Percentiles rank a stretch among this genome's conserved stretches.
Conservation (phyloP, 2,797 vertebrate genomes). For the Scyliorhinus canicula region DNA sequence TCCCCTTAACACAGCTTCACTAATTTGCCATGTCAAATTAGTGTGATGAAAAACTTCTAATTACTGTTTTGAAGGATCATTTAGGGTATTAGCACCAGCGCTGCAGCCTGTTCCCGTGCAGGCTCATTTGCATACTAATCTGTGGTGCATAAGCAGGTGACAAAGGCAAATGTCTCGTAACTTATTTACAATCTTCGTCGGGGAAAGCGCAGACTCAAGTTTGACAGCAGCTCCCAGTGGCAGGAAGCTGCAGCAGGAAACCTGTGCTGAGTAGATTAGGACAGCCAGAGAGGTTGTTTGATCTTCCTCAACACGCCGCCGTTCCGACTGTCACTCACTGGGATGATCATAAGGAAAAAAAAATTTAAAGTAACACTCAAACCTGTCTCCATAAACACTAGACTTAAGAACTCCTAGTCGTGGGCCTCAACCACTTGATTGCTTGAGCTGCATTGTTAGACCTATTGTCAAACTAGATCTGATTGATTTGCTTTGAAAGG, state of each 20-base stretch:
- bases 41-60: slow-evolving; percentile 61
- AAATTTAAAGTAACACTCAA: neutral
- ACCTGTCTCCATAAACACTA: neutral
- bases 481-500: neutral
- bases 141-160: slow-evolving; percentile 45
- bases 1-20: slow-evolving; percentile 52
- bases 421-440: neutral
- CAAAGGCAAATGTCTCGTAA: slow-evolving; percentile 47
- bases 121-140: slow-evolving; percentile 49
- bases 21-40: slow-evolving; percentile 65
- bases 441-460: neutral
- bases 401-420: neutral
- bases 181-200: slow-evolving; percentile 45
- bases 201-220: slow-evolving; percentile 53
- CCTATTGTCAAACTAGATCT: neutral
- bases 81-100: slow-evolving; percentile 51
- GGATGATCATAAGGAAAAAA: neutral
- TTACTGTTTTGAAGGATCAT: slow-evolving; percentile 54
- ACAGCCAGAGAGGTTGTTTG: slow-evolving; percentile 29
- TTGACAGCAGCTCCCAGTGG: slow-evolving; percentile 54
- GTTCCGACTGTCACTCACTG: neutral
- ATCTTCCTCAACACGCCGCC: neutral
- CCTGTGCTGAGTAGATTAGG: slow-evolving; percentile 36
- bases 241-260: slow-evolving; percentile 50
- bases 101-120: slow-evolving; percentile 48